These are phyloP conservation scores for human DNA, from an alignment of 2,113 vertebrate genomes.

Conservation along the genomic window GRCh38 chr11:83123501-83124000, in stretches of 20 bases:
- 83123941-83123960: no score
- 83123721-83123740: background rate
- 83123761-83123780: background rate
- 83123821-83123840: background rate
- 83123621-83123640: background rate
- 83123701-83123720: background rate
- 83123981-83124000: no score
- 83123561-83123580: background rate
- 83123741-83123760: background rate
- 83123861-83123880: background rate
- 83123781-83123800: background rate
- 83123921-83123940: no score
- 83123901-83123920: no score
- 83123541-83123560: background rate
- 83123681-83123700: background rate
- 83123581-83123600: background rate
- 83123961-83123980: no score
- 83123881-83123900: no score
- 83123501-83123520: constrained; percentile 1
- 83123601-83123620: background rate
- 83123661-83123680: background rate
- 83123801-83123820: background rate
- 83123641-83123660: background rate
- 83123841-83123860: background rate
- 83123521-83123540: constrained; percentile 1